Conservation (phyloP, 2,888 invertebrate species). For the Eilema sororculum region DNA sequence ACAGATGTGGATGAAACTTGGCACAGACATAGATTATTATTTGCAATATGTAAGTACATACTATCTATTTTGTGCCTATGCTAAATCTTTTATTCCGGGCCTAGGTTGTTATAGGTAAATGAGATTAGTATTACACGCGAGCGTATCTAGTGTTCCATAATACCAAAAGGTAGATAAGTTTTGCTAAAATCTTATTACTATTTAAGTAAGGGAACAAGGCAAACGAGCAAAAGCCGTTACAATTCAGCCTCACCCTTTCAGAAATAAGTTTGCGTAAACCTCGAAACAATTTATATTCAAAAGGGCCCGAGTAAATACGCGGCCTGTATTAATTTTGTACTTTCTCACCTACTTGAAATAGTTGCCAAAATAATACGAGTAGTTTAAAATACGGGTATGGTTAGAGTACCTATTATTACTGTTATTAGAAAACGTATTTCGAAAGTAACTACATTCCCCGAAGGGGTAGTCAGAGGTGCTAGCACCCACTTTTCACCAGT, state of each 20-base stretch:
- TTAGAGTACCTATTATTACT: not conserved
- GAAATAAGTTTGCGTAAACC: slow-evolving; percentile 17
- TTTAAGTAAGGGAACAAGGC: slow-evolving; percentile 18
- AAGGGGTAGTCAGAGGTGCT: too few species aligned
- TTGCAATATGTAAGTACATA: too few species aligned
- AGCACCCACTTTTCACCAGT: too few species aligned
- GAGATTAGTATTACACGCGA: not conserved
- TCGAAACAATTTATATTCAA: slow-evolving; percentile 24
- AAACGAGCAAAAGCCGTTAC: slow-evolving; percentile 16
- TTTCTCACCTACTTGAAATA: slow-evolving; percentile 5
- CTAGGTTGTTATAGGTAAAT: not conserved
- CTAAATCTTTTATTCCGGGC: not conserved
- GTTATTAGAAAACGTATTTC: too few species aligned
- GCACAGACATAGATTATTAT: too few species aligned
- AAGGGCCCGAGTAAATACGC: slow-evolving; percentile 17
- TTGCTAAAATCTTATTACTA: slow-evolving; percentile 17
- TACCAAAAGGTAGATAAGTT: not conserved
- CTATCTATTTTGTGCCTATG: too few species aligned
- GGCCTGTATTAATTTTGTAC: slow-evolving; percentile 16
- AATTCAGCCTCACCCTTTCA: slow-evolving; percentile 16
- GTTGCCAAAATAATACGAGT: not conserved
- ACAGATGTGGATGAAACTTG: not conserved
- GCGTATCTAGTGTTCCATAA: not conserved
- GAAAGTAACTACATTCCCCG: not conserved
- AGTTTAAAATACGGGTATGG: not conserved